phyloP scores from a whole-genome alignment of 2,888 invertebrate genomes.

The Adelphocoris suturalis region DNA sequence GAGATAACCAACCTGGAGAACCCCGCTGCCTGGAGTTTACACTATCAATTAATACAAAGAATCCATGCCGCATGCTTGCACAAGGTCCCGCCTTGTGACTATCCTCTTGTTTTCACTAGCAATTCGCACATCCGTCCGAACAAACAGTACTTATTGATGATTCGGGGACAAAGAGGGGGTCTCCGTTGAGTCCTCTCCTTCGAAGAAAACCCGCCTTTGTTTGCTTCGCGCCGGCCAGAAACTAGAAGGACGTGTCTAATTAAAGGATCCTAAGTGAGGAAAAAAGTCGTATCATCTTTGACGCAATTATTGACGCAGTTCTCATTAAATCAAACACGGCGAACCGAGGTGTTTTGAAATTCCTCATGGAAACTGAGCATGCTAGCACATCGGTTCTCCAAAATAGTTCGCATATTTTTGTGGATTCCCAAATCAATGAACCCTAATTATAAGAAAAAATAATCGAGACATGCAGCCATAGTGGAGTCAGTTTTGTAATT shows the following conservation, averaged over 20 bases:
- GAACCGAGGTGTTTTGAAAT: neutral
- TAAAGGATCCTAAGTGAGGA: conserved; percentile 23
- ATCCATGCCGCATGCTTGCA: conserved; percentile 57
- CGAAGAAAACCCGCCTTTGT: conserved; percentile 36
- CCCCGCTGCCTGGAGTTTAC: conserved; percentile 5
- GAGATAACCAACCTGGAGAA: conserved; percentile 16
- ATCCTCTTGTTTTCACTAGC: conserved; percentile 60
- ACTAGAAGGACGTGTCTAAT: conserved; percentile 39
- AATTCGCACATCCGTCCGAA: conserved; percentile 65
- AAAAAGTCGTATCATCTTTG: conserved; percentile 4
- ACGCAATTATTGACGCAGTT: conserved; percentile 5
- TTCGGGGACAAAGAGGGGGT: conserved; percentile 13
- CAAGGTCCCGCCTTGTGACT: conserved; percentile 37
- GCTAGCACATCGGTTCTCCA: too few species aligned
- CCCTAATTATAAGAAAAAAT: too few species aligned
- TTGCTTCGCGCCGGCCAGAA: conserved; percentile 14
- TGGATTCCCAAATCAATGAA: too few species aligned
- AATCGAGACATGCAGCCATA: too few species aligned
- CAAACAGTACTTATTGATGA: conserved; percentile 67
- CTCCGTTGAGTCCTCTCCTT: neutral
- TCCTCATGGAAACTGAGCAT: too few species aligned
- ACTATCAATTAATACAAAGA: conserved; percentile 59
- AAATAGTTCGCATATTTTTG: too few species aligned
- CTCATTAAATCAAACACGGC: neutral
- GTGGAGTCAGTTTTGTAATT: too few species aligned